Evolutionary conservation across 2,113 vertebrate genomes (phyloP), one percentile per base, ranked within the genome.

Genomic region (Amphilophus citrinellus): DNA sequence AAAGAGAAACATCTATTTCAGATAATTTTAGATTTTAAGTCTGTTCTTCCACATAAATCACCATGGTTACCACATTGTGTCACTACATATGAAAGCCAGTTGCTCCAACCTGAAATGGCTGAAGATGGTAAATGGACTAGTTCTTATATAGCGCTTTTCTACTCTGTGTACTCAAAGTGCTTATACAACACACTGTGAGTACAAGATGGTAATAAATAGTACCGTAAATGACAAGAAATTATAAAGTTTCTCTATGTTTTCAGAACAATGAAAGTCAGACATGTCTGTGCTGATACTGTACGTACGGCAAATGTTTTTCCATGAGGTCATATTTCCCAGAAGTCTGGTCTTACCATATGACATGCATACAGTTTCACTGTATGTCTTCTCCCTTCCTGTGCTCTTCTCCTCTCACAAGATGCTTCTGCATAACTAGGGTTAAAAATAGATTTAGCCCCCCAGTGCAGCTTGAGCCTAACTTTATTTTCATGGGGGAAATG

Each of bases 371-470:
- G 20, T 90, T 60, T 88, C 65, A 75, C 59, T 80, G 60, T 60
- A 80, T 42, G 58, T 79, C 73, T 78, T 81, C 80, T 85, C 24
- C 65, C 87, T 86, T 63, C 60, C 82, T 77, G 84, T 83, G 58
- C 63, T 83, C 71, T 90, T 59, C 80, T 86, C 86, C 82, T 79
- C 80, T 81, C 84, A 87, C 71, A 79, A 91, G 91, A 90, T 50
- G 76, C 71, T 80, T 87, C 62, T 61, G 89, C 82, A 91, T 92
- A 78, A 83, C 80, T 66, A 56, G 66, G 88, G 88, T 91, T 95
- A 94, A 94, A 95, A 94, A 95, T 95, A 95, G 92, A 91, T 47
- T n/a, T 27, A 85, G 71, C 75, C 84, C 89, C 89, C 83, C 65
- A 30, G 92, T 92, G 88, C 88, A 86, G 89, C 68, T 88, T 80